Evolutionary conservation across 2,888 invertebrate species (phyloP).

Genomic region (Cryptophagus acutangulus): DNA sequence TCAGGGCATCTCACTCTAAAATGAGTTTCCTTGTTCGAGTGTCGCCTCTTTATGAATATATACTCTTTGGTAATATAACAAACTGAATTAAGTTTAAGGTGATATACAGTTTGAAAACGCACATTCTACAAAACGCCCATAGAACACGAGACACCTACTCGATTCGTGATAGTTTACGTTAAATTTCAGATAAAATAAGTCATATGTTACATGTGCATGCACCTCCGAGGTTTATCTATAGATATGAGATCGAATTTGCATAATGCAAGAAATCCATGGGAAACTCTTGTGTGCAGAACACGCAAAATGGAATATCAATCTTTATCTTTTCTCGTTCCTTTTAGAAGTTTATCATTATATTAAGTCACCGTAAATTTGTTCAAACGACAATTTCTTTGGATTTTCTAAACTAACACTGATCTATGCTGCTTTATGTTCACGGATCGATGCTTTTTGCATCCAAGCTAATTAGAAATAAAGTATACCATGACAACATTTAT

Average conservation of each 20-base stretch:
- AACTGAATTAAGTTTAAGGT: conserved; percentile 24
- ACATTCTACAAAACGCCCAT: conserved; percentile 19
- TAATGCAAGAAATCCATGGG: conserved; percentile 12
- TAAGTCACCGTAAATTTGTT: conserved; percentile 13
- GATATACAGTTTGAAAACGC: conserved; percentile 17
- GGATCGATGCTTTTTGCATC: no score
- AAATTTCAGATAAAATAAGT: conserved; percentile 16
- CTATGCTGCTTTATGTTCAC: no score
- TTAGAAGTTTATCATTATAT: conserved; percentile 11
- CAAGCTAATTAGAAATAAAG: no score
- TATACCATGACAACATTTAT: no score
- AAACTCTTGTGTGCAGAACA: conserved; percentile 11
- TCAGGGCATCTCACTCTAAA: no score
- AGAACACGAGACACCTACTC: conserved; percentile 15
- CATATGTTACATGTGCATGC: conserved; percentile 11
- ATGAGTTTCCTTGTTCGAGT: no score
- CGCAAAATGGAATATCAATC: conserved; percentile 12
- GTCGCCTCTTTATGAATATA: no score
- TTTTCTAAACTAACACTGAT: no score
- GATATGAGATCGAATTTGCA: conserved; percentile 12
- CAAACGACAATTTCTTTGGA: conserved; percentile 12
- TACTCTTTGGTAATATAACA: no score
- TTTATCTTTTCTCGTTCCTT: conserved; percentile 10
- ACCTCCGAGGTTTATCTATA: conserved; percentile 8
- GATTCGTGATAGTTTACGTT: conserved; percentile 12